A percentile compares a stretch with the other conserved stretches of the same genome.
Conservation (phyloP, 2,888 invertebrate species). For the Drosophila prostipennis region DNA sequence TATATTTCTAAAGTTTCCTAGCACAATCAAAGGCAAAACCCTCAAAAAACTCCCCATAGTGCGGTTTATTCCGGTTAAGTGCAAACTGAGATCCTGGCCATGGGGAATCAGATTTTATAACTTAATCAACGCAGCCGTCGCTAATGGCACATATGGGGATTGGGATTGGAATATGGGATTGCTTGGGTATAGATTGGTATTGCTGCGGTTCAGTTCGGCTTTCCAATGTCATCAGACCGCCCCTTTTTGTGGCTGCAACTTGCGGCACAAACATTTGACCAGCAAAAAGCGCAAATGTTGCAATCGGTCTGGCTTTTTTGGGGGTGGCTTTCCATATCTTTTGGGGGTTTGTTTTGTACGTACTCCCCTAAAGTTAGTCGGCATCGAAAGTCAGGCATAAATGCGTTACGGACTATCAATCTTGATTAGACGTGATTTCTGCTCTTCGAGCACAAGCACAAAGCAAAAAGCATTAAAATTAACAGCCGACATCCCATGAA, state of each 20-base stretch:
- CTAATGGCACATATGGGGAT: conserved; percentile 77
- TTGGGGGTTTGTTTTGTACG: conserved; percentile 20
- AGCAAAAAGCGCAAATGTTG: conserved; percentile 63
- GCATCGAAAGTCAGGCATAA: conserved; percentile 72
- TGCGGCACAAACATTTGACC: conserved; percentile 73
- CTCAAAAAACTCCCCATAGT: conserved; percentile 1
- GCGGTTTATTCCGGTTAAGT: conserved; percentile 8
- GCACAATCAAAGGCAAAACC: conserved; percentile 1
- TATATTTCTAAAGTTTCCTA: background rate
- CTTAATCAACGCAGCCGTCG: conserved; percentile 76
- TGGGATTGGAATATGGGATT: conserved; percentile 51
- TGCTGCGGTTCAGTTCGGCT: background rate
- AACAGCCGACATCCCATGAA: conserved; percentile 50
- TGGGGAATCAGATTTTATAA: conserved; percentile 65
- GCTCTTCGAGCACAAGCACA: conserved; percentile 56
- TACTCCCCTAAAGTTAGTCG: conserved; percentile 24
- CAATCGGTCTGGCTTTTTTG: conserved; percentile 41
- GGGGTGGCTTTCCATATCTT: conserved; percentile 38
- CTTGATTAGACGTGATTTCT: conserved; percentile 84
- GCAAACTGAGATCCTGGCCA: conserved; percentile 28
- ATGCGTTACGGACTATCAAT: conserved; percentile 84
- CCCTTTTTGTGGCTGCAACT: conserved; percentile 55
- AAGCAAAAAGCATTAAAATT: conserved; percentile 64
- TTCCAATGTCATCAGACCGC: conserved; percentile 43
- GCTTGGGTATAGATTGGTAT: conserved; percentile 13